A percentile compares a stretch with the other conserved stretches of the same genome.
Evolutionary conservation across 1,140 invertebrate genomes (phyloP).

Genomic region (Meloidogyne hapla): DNA sequence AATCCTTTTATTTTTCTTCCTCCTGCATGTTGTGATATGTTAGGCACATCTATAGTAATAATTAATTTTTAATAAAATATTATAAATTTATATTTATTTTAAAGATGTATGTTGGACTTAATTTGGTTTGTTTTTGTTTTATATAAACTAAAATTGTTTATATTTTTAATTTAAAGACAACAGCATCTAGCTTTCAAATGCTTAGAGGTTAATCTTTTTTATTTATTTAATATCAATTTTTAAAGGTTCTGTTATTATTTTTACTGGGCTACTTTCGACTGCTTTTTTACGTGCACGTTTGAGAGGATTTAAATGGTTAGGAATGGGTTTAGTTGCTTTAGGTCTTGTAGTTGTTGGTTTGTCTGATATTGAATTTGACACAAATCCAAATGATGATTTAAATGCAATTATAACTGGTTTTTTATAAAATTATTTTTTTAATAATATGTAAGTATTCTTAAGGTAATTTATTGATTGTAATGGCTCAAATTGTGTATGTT

Average conservation of each 20-base stretch:
- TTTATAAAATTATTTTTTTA: conserved; percentile 18
- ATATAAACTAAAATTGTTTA: background rate
- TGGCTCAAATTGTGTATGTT: conserved; percentile 77
- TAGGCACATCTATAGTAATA: conserved; percentile 47
- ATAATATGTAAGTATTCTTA: conserved; percentile 49
- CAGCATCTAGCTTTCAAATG: conserved; percentile 93
- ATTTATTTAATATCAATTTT: conserved; percentile 26
- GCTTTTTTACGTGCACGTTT: conserved; percentile 75
- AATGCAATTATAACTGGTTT: conserved; percentile 79
- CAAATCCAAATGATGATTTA: conserved; percentile 67
- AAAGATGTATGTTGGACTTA: conserved; percentile 82
- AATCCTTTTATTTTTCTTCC: conserved; percentile 77
- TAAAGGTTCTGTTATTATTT: conserved; percentile 83
- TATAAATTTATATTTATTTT: background rate
- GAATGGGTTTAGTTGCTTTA: conserved; percentile 77
- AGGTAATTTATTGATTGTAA: conserved; percentile 86
- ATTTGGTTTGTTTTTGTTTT: conserved; percentile 66
- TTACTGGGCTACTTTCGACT: conserved; percentile 85
- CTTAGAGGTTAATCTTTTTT: conserved; percentile 73
- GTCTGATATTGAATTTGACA: conserved; percentile 72
- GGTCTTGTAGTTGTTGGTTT: conserved; percentile 81
- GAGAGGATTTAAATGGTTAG: conserved; percentile 75
- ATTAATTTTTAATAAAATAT: background rate
- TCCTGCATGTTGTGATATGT: conserved; percentile 60
- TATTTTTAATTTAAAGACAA: conserved; percentile 70